phyloP scores from a whole-genome alignment of 2,113 vertebrate genomes.

The Lates calcarifer region DNA sequence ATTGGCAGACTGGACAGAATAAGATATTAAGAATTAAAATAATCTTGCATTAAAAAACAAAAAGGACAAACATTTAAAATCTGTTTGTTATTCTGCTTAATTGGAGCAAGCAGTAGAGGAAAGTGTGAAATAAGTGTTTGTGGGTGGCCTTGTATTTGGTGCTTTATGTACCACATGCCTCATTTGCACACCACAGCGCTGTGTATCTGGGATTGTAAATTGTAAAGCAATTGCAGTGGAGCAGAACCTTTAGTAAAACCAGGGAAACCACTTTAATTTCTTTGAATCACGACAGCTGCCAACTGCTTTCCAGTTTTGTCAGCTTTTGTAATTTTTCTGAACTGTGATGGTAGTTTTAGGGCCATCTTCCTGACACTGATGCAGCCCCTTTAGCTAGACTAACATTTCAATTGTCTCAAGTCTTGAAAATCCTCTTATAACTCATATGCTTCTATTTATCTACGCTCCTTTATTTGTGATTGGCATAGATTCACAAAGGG shows the following conservation, averaged over 20 bases:
- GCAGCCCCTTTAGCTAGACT: background rate
- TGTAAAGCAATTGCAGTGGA: conserved; percentile 35
- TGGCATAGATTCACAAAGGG: background rate
- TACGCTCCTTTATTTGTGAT: background rate
- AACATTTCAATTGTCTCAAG: conserved; percentile 7
- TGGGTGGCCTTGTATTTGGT: conserved; percentile 30
- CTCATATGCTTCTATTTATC: conserved; percentile 34
- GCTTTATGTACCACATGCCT: conserved; percentile 26
- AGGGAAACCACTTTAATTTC: background rate
- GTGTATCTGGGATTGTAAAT: conserved; percentile 48
- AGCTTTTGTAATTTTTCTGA: background rate
- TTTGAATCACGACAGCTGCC: conserved; percentile 15
- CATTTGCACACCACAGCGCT: conserved; percentile 29
- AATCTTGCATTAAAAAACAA: background rate
- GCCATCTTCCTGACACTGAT: background rate
- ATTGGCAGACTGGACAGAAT: background rate
- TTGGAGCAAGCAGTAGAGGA: background rate
- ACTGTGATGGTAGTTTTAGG: background rate
- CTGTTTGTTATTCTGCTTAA: conserved; percentile 10
- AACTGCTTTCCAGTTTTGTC: background rate
- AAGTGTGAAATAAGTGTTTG: conserved; percentile 29
- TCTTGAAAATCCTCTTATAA: background rate
- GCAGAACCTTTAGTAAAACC: conserved; percentile 2
- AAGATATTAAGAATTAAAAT: background rate
- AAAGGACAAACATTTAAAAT: background rate